Base-by-base conservation (phyloP, 2,797 vertebrate species). In the Melopsittacus undulatus region DNA sequence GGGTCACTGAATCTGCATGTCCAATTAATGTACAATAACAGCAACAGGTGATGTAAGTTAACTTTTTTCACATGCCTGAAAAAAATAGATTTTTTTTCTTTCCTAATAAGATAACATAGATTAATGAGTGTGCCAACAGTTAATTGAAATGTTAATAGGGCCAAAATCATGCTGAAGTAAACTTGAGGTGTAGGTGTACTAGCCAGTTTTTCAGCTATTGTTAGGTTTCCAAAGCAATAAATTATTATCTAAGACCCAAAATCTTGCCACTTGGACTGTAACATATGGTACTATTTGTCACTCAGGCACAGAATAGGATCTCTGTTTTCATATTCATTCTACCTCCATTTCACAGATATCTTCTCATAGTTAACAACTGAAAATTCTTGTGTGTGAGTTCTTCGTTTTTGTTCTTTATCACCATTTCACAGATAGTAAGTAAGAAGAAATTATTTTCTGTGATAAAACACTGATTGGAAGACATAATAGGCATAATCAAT, bases 151-250 rank as follows among this genome's bases (percentile, higher is more conserved):
- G 12, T 10, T 62, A 77, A 48, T 9, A 76, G 17, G 9, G 15
- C 11, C 54, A 76, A 83, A 77, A 36, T 56, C 16, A 51, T 36
- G 10, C 15, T 75, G 51, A 77, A 64, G 40, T 36, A 61, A 48
- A 16, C 8, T 66, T 61, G 13, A 5, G 0, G 4, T 52, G 23
- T 7, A 57, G 62, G 27, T 27, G 23, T 0, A 42, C 4, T 16
- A 38, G 18, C 10, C 24, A 62, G 5, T 38, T 83, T 67, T 91
- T 75, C 52, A 72, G 9, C 8, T 56, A n/a, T 5, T 51, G 18
- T 27, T 29, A 38, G 2, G 2, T 26, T 72, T 81, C 24, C 26
- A 51, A 70, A 85, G 14, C 9, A 43, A 73, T 83, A n/a, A 56
- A 38, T 17, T 38, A 43, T 26, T 3, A 48, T 29, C 6, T 38